Percentiles rank a stretch among this genome's conserved stretches.
Evolutionary conservation across 2,888 invertebrate species (phyloP).

Genomic region (Scaptomyza polygonia): DNA sequence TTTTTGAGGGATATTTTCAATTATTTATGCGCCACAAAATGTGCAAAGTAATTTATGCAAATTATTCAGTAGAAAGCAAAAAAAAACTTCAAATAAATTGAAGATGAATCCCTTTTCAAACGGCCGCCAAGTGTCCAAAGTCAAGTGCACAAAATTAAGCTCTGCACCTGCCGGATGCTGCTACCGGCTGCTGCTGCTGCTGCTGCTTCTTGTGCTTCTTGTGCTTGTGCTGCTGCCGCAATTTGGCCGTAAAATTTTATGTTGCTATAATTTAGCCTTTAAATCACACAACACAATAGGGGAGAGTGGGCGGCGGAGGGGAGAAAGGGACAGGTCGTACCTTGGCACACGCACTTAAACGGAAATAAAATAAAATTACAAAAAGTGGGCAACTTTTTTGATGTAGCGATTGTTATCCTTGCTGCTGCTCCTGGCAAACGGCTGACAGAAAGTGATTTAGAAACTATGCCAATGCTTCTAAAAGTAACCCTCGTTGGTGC

Average conservation of each 20-base stretch:
- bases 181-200: conserved; percentile 1
- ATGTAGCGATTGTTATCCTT: conserved; percentile 76
- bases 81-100: conserved; percentile 66
- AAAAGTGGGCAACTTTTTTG: conserved; percentile 78
- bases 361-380: conserved; percentile 80
- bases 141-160: conserved; percentile 75
- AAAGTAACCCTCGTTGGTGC: conserved; percentile 16
- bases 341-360: conserved; percentile 71
- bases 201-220: conserved; percentile 7
- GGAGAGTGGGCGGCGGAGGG: background rate
- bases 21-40: conserved; percentile 78
- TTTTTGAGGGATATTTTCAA: conserved; percentile 45
- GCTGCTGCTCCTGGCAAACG: conserved; percentile 46
- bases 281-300: conserved; percentile 58
- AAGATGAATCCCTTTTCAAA: conserved; percentile 65
- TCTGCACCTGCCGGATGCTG: conserved; percentile 65
- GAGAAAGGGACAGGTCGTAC: conserved; percentile 26
- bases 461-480: conserved; percentile 64
- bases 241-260: conserved; percentile 73
- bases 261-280: conserved; percentile 77
- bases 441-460: conserved; percentile 80
- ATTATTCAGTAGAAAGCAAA: conserved; percentile 52
- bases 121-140: conserved; percentile 73
- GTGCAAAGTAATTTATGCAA: conserved; percentile 78
- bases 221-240: conserved; percentile 32